Evolutionary conservation across 2,888 invertebrate species (phyloP), one percentile per base, ranked within the genome.

Genomic region (Asteroscopus sphinx): DNA sequence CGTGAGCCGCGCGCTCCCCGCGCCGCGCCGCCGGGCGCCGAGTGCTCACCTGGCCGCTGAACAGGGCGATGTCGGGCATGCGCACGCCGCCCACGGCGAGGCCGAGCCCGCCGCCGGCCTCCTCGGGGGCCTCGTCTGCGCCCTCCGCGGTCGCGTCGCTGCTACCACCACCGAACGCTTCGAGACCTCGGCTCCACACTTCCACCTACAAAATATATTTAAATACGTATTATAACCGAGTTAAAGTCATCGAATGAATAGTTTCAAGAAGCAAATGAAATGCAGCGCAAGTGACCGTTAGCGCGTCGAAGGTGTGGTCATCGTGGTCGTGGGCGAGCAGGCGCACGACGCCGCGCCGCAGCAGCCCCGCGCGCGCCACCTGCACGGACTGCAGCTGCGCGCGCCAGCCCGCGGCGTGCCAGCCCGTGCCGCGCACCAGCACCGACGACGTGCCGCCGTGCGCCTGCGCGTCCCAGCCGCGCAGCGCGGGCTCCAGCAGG

Each of bases 181-280:
- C 80, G 37, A 89, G 73, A 11, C 85, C 87, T 42, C 87, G 80
- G 5, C 90, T 83, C 83, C 84, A 84, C 55, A 88, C 63, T 63
- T 85, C 85, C 42, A 87, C 82, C 85, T 77, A 46, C 11, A 0
- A 35, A 21, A 21, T 21, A 21, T 21, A 4, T n/a, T n/a, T n/a
- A n/a, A n/a, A n/a, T n/a, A n/a, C n/a, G n/a, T n/a, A n/a, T n/a
- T n/a, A n/a, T n/a, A n/a, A n/a, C n/a, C n/a, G n/a, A n/a, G n/a
- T n/a, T n/a, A n/a, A n/a, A n/a, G n/a, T n/a, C n/a, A n/a, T n/a
- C n/a, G n/a, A n/a, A n/a, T n/a, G n/a, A n/a, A n/a, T n/a, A n/a
- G n/a, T n/a, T n/a, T n/a, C n/a, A n/a, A n/a, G n/a, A n/a, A n/a
- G n/a, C n/a, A n/a, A n/a, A n/a, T n/a, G n/a, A n/a, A n/a, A n/a